Base-by-base conservation (phyloP, 1,140 invertebrate genomes). In the Drosophila aff. region DNA sequence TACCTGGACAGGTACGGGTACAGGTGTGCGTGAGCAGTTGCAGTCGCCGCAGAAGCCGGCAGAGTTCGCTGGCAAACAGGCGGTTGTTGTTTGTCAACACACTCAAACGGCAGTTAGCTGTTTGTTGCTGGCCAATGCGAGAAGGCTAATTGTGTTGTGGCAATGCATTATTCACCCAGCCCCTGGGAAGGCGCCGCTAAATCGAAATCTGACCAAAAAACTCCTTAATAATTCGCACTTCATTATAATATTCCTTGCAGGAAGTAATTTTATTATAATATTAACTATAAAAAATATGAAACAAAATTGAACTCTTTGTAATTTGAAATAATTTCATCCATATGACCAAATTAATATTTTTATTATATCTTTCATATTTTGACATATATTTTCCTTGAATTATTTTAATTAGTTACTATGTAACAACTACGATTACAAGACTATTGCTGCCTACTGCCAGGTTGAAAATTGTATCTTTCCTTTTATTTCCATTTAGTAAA, bases 41-140 rank as follows among this genome's bases (percentile, higher is more conserved):
- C 44, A 26, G 58, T 36, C 43, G 50, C 36, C 43, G 73, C 36
- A 38, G 43, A 21, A 60, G 59, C 28, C 23, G 59, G 53, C 74
- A 77, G 79, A 60, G 58, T 61, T 59, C 47, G 41, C 53, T 57
- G 21, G 36, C 36, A n/a, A 40, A 38, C 73, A 69, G 61, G 62
- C 53, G 64, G 59, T 81, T 81, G 64, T 78, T 87, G 83, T 87
- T 79, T 87, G 85, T 89, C 81, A 89, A 90, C 74, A 76, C 79
- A 83, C 64, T 89, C 77, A 73, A 43, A 40, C 72, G 64, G 76
- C 80, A 80, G 76, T 89, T 89, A 84, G 65, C 72, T 77, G 61
- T 89, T 89, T 72, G 67, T 74, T 72, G 64, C 77, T 55, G 62
- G 64, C 36, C 63, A 63, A 49, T 43, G 52, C 53, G 53, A 65